phyloP scores from a whole-genome alignment of 2,113 vertebrate species.

The cattle (Bos taurus) region DNA sequence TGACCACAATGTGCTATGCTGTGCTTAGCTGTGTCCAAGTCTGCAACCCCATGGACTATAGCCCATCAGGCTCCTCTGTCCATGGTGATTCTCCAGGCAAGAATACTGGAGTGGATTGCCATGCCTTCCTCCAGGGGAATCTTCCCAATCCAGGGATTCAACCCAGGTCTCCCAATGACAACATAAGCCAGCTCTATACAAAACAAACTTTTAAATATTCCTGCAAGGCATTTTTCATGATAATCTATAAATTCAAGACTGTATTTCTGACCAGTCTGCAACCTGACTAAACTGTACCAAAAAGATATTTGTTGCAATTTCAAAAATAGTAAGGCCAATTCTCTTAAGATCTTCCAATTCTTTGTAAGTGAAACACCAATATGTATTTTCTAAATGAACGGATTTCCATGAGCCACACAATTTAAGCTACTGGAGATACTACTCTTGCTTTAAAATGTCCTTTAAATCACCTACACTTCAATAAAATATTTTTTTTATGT shows the following conservation, averaged over 20 bases:
- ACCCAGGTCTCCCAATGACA: neutral
- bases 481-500: neutral
- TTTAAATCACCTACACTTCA: neutral
- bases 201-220: slow-evolving; percentile 31
- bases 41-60: neutral
- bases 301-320: neutral
- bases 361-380: slow-evolving; percentile 2
- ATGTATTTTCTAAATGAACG: neutral
- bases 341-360: neutral
- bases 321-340: slow-evolving; percentile 1
- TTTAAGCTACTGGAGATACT: neutral
- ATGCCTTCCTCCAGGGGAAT: neutral
- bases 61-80: neutral
- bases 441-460: neutral
- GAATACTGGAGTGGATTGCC: neutral
- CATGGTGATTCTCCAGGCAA: neutral
- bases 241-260: slow-evolving; percentile 11
- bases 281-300: slow-evolving; percentile 22
- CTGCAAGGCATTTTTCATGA: slow-evolving; percentile 30
- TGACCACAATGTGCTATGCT: neutral
- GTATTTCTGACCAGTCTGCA: neutral
- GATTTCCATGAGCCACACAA: neutral
- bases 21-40: neutral
- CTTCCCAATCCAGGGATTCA: neutral
- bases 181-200: neutral